Percentiles rank a stretch among this genome's conserved stretches.
phyloP scores from a whole-genome alignment of 2,888 invertebrate species.

The Incurvaria masculella region DNA sequence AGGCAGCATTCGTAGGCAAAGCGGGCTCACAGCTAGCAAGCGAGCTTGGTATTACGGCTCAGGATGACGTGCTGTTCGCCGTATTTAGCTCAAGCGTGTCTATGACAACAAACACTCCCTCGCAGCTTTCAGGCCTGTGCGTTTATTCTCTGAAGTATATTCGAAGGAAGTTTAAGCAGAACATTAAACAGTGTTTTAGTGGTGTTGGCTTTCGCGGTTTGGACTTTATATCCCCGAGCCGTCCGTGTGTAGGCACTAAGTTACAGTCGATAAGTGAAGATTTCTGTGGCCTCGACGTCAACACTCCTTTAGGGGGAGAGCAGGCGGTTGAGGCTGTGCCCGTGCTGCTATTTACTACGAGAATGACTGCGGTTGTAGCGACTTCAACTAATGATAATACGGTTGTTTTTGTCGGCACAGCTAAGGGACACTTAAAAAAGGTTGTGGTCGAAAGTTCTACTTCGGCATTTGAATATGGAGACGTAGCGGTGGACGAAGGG shows the following conservation, averaged over 20 bases:
- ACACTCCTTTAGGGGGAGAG: slow-evolving; percentile 94
- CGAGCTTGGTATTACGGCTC: slow-evolving; percentile 84
- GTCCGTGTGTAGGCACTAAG: slow-evolving; percentile 86
- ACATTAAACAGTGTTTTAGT: slow-evolving; percentile 93
- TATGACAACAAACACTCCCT: slow-evolving; percentile 65
- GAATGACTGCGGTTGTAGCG: slow-evolving; percentile 88
- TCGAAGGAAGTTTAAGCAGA: slow-evolving; percentile 91
- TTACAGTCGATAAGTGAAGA: slow-evolving; percentile 90
- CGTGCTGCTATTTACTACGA: slow-evolving; percentile 77
- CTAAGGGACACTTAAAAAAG: slow-evolving; percentile 90
- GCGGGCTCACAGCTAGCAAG: slow-evolving; percentile 91
- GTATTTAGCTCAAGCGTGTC: slow-evolving; percentile 88
- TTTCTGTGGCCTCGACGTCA: slow-evolving; percentile 94
- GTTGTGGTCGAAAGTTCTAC: slow-evolving; percentile 86
- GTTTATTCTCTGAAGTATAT: slow-evolving; percentile 92
- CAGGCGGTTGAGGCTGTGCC: slow-evolving; percentile 85
- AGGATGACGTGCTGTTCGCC: slow-evolving; percentile 94
- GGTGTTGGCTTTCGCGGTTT: slow-evolving; percentile 83
- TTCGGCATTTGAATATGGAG: slow-evolving; percentile 87
- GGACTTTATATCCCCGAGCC: slow-evolving; percentile 91
- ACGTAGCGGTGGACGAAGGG: slow-evolving; percentile 78
- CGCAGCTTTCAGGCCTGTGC: slow-evolving; percentile 79
- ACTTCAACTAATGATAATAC: slow-evolving; percentile 95
- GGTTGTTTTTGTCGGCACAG: slow-evolving; percentile 96
- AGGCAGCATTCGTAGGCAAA: slow-evolving; percentile 92